Evolutionary conservation across 2,888 invertebrate species (phyloP).

Genomic region (Rhorus exstirpatorius): DNA sequence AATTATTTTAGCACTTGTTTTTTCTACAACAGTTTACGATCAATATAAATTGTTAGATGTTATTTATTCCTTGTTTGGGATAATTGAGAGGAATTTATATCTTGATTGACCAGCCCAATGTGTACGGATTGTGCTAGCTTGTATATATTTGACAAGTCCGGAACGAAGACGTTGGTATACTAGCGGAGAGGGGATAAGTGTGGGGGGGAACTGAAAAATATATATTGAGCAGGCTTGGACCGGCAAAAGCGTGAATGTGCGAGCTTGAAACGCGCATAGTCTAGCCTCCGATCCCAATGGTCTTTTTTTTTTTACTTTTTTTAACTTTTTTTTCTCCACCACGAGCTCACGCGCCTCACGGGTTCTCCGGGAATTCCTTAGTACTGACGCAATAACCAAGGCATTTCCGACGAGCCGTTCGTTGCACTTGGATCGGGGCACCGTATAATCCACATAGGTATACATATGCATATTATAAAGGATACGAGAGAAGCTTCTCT

Average conservation of each 20-base stretch:
- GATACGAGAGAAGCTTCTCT: conserved; percentile 11
- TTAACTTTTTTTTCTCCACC: conserved; percentile 34
- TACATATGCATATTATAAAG: conserved; percentile 16
- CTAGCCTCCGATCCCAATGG: conserved; percentile 29
- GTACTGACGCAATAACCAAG: conserved; percentile 83
- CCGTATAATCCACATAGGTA: conserved; percentile 13
- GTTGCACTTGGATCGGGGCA: conserved; percentile 80
- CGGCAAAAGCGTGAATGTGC: conserved; percentile 26
- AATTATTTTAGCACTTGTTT: too few relatives aligned
- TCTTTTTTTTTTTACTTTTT: neutral
- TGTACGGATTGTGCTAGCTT: neutral
- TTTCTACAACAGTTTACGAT: too few relatives aligned
- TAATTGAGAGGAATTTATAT: too few relatives aligned
- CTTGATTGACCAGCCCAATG: neutral
- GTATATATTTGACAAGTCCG: neutral
- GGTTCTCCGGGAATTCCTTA: conserved; percentile 82
- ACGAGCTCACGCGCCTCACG: conserved; percentile 23
- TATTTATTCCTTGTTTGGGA: too few relatives aligned
- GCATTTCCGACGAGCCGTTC: conserved; percentile 84
- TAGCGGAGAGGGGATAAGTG: conserved; percentile 46
- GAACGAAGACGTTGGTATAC: neutral
- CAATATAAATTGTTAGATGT: too few relatives aligned
- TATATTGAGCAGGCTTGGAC: conserved; percentile 48
- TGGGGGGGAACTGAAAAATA: conserved; percentile 58
- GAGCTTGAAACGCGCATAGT: conserved; percentile 9